Base-by-base conservation (phyloP, 2,888 invertebrate genomes). In the Drosophila setosimentum region DNA sequence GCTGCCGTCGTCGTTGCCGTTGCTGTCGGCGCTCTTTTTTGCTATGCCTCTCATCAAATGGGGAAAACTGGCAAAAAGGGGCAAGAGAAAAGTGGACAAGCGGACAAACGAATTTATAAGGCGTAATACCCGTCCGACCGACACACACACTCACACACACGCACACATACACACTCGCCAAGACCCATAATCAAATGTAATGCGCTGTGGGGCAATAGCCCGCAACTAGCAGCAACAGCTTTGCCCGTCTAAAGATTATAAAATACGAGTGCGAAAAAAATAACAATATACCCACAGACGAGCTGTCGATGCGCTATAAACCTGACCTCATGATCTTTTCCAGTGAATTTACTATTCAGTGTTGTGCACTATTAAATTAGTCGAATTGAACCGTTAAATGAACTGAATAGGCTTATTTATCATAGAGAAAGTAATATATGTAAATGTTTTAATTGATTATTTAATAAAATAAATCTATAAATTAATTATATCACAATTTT, bases 171-270 rank as follows among this genome's bases (percentile, higher is more conserved):
- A 59, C 57, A 29, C 35, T 30, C 60, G 48, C 40, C 33, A 55
- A 76, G 71, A 73, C 69, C 73, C 80, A 86, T 83, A 88, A 87
- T 87, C 85, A 88, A 89, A 88, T 79, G 85, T 82, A 89, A 90
- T 89, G 75, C 77, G 83, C 80, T 84, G 78, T 83, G 77, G 84
- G 89, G 84, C 89, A 87, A 87, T 73, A 73, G 83, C 87, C 83
- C 74, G 75, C 81, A 76, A 83, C 89, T 82, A 76, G 71, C 69
- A 76, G 71, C 82, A 84, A 76, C 79, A 73, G 73, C 70, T 71
- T 76, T 62, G 64, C 59, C 55, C 63, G 58, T 50, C 87, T 55
- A 85, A 73, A 83, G 72, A 81, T 66, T 70, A 70, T 65, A 71
- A 79, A 72, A 70, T 61, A 64, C 54, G 68, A 68, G 78, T 78